These are phyloP conservation scores for Drosophila cyrtoloma DNA, from an alignment of 2,888 invertebrate genomes.

Conservation along the genomic window DNA sequence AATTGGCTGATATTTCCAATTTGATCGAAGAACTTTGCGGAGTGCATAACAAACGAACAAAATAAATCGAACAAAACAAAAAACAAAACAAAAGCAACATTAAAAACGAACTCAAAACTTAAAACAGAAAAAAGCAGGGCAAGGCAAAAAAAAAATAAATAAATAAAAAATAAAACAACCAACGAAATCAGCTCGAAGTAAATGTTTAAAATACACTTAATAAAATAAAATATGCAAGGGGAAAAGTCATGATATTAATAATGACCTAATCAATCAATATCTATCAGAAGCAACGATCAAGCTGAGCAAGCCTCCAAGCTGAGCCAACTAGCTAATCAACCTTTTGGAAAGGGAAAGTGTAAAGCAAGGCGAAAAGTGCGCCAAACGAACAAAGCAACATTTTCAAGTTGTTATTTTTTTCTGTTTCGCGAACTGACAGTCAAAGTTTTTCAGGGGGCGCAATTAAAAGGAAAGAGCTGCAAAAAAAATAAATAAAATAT, in stretches of 20 bases:
- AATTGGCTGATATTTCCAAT: slow-evolving; percentile 52
- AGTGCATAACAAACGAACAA: slow-evolving; percentile 40
- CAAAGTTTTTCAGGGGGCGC: slow-evolving; percentile 34
- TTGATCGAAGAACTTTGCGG: slow-evolving; percentile 46
- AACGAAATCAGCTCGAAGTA: not conserved
- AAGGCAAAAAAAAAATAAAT: not conserved
- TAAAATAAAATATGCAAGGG: not conserved
- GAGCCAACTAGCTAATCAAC: not conserved
- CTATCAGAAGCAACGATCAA: not conserved
- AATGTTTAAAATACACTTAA: not conserved
- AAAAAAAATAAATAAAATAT: slow-evolving; percentile 18
- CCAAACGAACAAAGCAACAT: slow-evolving; percentile 5
- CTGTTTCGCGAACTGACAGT: slow-evolving; percentile 7
- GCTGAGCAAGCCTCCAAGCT: not conserved
- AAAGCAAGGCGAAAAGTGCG: slow-evolving; percentile 20
- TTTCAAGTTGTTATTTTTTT: slow-evolving; percentile 18
- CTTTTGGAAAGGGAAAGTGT: not conserved
- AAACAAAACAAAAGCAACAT: not conserved
- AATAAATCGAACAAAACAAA: slow-evolving; percentile 7
- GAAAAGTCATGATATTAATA: not conserved
- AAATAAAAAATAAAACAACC: not conserved
- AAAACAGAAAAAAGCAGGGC: not conserved
- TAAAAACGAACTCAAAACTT: not conserved
- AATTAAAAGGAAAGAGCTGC: slow-evolving; percentile 56
- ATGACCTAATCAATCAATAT: not conserved